Percentiles rank a stretch among this genome's conserved stretches.
Evolutionary conservation across 2,113 vertebrate species (phyloP).

Genomic region (Rhadina sibilatrix): DNA sequence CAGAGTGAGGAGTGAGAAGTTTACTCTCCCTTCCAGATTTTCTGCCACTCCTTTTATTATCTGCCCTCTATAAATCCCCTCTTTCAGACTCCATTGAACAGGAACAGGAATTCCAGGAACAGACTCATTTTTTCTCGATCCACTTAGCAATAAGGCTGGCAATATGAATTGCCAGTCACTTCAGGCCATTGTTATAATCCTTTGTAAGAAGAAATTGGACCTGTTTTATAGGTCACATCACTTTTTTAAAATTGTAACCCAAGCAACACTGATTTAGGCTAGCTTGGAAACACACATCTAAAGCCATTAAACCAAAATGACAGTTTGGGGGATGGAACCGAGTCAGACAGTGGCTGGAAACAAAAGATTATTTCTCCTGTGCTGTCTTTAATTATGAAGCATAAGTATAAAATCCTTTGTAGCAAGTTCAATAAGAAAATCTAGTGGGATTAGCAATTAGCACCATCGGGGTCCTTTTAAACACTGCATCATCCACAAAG

Average conservation of each 20-base stretch:
- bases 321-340: neutral
- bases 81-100: neutral
- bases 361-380: neutral
- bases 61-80: neutral
- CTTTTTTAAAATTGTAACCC: neutral
- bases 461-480: neutral
- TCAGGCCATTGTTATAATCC: neutral
- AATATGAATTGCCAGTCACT: neutral
- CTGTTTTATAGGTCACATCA: slow-evolving; percentile 18
- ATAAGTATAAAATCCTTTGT: neutral
- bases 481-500: neutral
- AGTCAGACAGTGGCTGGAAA: neutral
- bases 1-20: neutral
- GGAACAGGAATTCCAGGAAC: neutral
- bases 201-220: neutral
- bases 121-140: neutral
- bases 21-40: neutral
- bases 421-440: neutral
- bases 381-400: slow-evolving; percentile 9
- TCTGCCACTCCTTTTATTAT: neutral
- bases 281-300: neutral
- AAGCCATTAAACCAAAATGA: slow-evolving; percentile 8
- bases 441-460: neutral
- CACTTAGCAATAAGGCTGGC: neutral
- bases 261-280: neutral